Evolutionary conservation across 2,888 invertebrate species (phyloP).

Genomic region (Ormyrus thymus): DNA sequence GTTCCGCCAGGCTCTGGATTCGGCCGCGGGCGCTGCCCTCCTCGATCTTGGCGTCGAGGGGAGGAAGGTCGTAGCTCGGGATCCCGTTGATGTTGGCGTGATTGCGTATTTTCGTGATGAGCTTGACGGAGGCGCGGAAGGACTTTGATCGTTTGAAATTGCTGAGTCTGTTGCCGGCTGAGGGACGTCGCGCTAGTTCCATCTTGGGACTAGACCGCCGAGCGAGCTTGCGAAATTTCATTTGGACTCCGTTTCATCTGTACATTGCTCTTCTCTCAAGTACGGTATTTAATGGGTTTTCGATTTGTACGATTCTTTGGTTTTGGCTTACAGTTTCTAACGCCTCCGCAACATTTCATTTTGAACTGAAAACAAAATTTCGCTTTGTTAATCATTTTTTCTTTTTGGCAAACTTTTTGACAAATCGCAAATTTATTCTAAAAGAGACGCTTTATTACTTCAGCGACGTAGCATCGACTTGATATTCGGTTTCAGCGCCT

Average conservation of each 20-base stretch:
- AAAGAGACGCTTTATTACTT: too few species aligned
- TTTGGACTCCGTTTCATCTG: conserved; percentile 45
- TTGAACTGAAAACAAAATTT: conserved; percentile 33
- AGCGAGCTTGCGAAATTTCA: conserved; percentile 68
- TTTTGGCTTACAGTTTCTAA: conserved; percentile 16
- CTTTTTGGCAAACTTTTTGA: too few species aligned
- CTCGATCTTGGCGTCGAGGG: conserved; percentile 28
- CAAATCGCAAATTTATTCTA: too few species aligned
- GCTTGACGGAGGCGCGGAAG: conserved; percentile 69
- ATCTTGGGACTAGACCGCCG: conserved; percentile 65
- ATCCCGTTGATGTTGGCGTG: conserved; percentile 56
- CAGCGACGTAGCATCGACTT: too few species aligned
- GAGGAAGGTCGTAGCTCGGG: conserved; percentile 59
- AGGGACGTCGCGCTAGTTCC: conserved; percentile 67
- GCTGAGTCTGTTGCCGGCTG: conserved; percentile 63
- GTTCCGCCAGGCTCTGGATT: conserved; percentile 10
- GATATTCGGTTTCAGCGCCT: too few species aligned
- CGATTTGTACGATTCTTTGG: conserved; percentile 14
- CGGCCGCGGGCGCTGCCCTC: conserved; percentile 6
- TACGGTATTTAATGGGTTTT: not conserved
- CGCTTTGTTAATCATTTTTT: not conserved
- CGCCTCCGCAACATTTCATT: conserved; percentile 11
- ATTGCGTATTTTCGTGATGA: conserved; percentile 69
- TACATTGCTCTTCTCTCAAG: not conserved
- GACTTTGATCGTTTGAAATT: conserved; percentile 70